A percentile compares a stretch with the other conserved stretches of the same genome.
phyloP scores from a whole-genome alignment of 2,113 vertebrate genomes.

The Pollachius pollachius region DNA sequence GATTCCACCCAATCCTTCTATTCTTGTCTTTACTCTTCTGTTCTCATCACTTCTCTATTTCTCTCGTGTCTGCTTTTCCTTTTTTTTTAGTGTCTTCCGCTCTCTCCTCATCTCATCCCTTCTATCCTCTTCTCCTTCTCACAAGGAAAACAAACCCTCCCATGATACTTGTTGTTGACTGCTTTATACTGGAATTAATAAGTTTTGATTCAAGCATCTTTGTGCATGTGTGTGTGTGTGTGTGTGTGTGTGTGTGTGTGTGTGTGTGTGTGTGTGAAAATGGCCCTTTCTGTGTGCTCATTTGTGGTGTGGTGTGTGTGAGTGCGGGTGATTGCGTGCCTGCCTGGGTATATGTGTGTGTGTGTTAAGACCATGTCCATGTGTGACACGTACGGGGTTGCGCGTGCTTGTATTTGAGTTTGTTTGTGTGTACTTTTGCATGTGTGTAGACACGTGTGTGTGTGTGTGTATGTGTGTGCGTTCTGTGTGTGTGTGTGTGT shows the following conservation, averaged over 20 bases:
- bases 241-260: not conserved
- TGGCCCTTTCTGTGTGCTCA: too few species aligned
- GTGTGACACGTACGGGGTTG: not conserved
- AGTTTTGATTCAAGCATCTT: slow-evolving; percentile 16
- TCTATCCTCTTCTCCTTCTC: slow-evolving; percentile 3
- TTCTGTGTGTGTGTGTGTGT: not conserved
- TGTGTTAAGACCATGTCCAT: not conserved
- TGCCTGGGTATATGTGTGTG: not conserved
- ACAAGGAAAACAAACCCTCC: not conserved
- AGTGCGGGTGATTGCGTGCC: not conserved
- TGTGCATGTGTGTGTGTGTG: not conserved
- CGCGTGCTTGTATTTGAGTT: not conserved
- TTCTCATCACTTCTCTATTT: not conserved
- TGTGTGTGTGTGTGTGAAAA: slow-evolving; percentile 4
- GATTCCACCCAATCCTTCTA: slow-evolving; percentile 34
- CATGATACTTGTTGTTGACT: too few species aligned
- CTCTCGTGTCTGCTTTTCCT: not conserved
- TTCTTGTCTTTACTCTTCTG: not conserved
- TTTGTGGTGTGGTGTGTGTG: too few species aligned
- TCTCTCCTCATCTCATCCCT: not conserved
- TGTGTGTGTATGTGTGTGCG: not conserved
- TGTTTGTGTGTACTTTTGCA: not conserved
- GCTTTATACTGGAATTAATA: not conserved
- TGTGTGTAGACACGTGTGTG: not conserved
- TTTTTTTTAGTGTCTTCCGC: not conserved